phyloP scores from a whole-genome alignment of 2,888 invertebrate species.

The Drosophila koepferae region DNA sequence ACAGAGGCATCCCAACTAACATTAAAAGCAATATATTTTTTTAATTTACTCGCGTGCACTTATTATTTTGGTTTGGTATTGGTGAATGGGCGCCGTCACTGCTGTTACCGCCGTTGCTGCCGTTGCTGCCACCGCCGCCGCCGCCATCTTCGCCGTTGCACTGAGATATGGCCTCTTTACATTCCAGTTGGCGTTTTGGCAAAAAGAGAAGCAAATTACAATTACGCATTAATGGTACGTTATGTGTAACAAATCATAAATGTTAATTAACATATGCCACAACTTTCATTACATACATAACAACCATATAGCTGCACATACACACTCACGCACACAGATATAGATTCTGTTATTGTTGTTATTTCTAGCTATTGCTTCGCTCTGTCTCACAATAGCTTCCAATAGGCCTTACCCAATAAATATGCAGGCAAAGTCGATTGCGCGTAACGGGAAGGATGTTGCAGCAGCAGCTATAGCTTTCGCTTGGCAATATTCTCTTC shows the following conservation, averaged over 20 bases:
- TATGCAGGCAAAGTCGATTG: conserved; percentile 38
- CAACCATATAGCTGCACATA: conserved; percentile 10
- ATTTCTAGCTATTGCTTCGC: conserved; percentile 17
- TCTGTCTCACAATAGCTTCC: background rate
- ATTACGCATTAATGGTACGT: conserved; percentile 84
- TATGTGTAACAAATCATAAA: conserved; percentile 27
- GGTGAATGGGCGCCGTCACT: conserved; percentile 32
- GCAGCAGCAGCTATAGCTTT: conserved; percentile 35
- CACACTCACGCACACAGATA: background rate
- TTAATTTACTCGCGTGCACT: conserved; percentile 18
- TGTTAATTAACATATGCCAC: conserved; percentile 47
- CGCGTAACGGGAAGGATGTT: conserved; percentile 58
- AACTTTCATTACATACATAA: conserved; percentile 18
- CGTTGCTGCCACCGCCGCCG: conserved; percentile 5
- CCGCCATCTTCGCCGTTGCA: conserved; percentile 49
- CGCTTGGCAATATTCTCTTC: conserved; percentile 30
- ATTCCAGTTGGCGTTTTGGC: conserved; percentile 85
- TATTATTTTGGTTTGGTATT: conserved; percentile 31
- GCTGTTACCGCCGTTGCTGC: conserved; percentile 2
- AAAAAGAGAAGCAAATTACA: conserved; percentile 84
- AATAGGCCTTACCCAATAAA: conserved; percentile 13
- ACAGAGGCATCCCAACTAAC: conserved; percentile 50
- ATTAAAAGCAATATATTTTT: conserved; percentile 60
- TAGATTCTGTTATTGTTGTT: conserved; percentile 27
- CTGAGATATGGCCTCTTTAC: conserved; percentile 80